Conservation (phyloP, 2,113 vertebrate genomes). For the Halcyon malimbica region DNA sequence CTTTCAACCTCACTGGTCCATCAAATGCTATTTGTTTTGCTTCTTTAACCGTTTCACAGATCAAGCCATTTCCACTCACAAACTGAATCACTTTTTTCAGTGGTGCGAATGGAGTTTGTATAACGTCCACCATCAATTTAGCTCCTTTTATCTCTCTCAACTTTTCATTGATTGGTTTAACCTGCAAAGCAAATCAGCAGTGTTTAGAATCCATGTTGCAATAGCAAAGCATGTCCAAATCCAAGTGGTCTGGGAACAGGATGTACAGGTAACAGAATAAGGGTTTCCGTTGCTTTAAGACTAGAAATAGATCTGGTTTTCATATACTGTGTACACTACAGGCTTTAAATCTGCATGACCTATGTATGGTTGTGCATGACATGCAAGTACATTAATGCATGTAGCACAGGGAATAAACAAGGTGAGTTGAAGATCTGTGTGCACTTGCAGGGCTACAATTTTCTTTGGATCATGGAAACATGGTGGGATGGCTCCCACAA, state of each 20-base stretch:
- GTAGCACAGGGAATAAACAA: not conserved
- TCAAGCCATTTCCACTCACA: constrained; percentile 90
- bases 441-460: not conserved
- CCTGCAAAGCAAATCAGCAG: constrained; percentile 68
- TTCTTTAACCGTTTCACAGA: constrained; percentile 91
- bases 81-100: constrained; percentile 91
- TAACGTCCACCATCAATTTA: constrained; percentile 92
- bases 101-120: constrained; percentile 78
- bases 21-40: constrained; percentile 86
- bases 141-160: constrained; percentile 86
- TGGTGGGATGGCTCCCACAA: not conserved
- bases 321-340: not conserved
- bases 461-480: not conserved
- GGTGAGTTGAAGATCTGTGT: not conserved
- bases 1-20: constrained; percentile 84
- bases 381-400: not conserved
- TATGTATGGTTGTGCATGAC: not conserved
- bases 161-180: constrained; percentile 88
- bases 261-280: fast-evolving
- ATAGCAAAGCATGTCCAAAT: not conserved
- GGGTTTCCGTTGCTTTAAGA: not conserved
- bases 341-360: not conserved
- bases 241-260: not conserved
- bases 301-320: not conserved
- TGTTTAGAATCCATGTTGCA: not conserved